Evolutionary conservation across 2,888 invertebrate species (phyloP).

Genomic region (Acronicta aceris): DNA sequence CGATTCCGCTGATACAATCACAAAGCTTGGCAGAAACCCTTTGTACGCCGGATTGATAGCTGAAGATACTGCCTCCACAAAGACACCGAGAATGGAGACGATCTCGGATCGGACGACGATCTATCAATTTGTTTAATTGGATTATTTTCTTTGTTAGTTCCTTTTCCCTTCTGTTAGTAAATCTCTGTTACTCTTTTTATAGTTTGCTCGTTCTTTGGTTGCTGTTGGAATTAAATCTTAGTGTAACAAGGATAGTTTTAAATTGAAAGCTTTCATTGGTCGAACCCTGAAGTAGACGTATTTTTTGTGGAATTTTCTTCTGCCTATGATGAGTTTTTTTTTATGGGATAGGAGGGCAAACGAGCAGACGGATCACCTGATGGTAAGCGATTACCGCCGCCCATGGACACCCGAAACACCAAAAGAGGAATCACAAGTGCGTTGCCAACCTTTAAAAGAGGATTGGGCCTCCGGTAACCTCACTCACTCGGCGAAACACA

Average conservation of each 20-base stretch:
- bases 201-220: slow-evolving; percentile 12
- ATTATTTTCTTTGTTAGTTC: slow-evolving; percentile 82
- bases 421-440: too few species aligned
- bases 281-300: background rate
- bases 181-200: slow-evolving; percentile 75
- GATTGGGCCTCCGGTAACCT: too few species aligned
- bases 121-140: slow-evolving; percentile 87
- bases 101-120: slow-evolving; percentile 70
- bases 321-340: too few species aligned
- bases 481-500: too few species aligned
- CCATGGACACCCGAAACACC: too few species aligned
- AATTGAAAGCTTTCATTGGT: background rate
- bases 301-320: too few species aligned
- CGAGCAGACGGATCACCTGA: too few species aligned
- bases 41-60: slow-evolving; percentile 74
- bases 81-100: slow-evolving; percentile 63
- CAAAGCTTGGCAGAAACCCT: slow-evolving; percentile 70
- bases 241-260: background rate
- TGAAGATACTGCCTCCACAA: slow-evolving; percentile 81
- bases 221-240: slow-evolving; percentile 8
- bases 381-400: too few species aligned
- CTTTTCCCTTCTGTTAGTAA: slow-evolving; percentile 74
- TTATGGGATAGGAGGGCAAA: too few species aligned
- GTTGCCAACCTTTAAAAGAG: too few species aligned
- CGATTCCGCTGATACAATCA: slow-evolving; percentile 66